A percentile compares a stretch with the other conserved stretches of the same genome.
Conservation (phyloP, 2,797 vertebrate genomes). For the Artibeus lituratus region DNA sequence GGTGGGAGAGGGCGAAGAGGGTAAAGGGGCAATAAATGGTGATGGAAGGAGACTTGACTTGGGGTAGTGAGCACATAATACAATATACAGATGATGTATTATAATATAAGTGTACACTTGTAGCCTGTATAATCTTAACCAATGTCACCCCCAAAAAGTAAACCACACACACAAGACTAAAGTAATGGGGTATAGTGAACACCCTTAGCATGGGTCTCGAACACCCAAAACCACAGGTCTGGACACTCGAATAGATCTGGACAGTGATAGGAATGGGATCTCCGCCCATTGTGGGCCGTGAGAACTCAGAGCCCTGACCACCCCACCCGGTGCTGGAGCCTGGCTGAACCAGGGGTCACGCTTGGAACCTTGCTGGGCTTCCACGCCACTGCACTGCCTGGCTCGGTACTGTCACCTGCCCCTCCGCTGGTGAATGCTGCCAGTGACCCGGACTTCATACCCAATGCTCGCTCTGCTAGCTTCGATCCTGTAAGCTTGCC, state of each 20-base stretch:
- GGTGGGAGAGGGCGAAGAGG: background rate
- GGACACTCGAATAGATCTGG: background rate
- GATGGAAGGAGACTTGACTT: background rate
- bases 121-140: background rate
- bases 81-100: background rate
- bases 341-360: background rate
- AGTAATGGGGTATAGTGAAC: background rate
- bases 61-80: background rate
- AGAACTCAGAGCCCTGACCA: background rate
- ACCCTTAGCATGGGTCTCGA: background rate
- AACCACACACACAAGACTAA: background rate
- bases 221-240: background rate
- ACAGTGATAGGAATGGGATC: background rate
- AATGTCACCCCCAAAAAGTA: background rate
- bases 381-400: background rate
- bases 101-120: background rate
- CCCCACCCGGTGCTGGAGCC: background rate
- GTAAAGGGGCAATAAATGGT: background rate
- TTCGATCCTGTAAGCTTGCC: background rate
- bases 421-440: background rate
- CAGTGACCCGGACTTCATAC: background rate
- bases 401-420: background rate
- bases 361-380: background rate
- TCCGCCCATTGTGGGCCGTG: background rate
- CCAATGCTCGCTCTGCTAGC: background rate